Conservation (phyloP, 53 echinoderm and acorn worm species). For the Holothuria scabra region DNA sequence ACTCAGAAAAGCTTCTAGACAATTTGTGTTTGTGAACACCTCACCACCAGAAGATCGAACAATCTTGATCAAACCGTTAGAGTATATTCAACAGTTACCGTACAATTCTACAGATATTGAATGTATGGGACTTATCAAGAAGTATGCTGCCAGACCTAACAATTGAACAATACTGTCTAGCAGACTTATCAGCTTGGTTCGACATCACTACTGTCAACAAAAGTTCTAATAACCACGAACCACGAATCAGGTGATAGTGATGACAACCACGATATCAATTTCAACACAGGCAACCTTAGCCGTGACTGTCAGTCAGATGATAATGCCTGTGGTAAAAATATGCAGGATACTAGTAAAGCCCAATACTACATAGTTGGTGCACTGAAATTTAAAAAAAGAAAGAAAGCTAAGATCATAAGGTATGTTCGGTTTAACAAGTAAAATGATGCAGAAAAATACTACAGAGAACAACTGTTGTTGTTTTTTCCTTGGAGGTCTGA, state of each 20-base stretch:
- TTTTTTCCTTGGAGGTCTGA: constrained; percentile 56
- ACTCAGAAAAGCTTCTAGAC: constrained; percentile 38
- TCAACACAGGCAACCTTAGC: no score
- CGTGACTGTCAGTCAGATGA: no score
- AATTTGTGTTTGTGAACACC: constrained; percentile 53
- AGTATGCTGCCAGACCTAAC: constrained; percentile 58
- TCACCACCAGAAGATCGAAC: constrained; percentile 52
- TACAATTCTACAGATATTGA: constrained; percentile 62
- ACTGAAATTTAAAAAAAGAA: constrained; percentile 34
- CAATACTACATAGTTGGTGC: no score
- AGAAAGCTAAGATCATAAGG: constrained; percentile 49
- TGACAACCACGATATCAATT: no score
- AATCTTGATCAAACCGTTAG: constrained; percentile 41
- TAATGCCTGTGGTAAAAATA: no score
- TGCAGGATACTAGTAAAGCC: no score
- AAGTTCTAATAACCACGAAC: background rate
- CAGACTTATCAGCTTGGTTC: constrained; percentile 26
- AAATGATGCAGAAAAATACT: constrained; percentile 67
- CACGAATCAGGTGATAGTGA: background rate
- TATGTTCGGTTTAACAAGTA: constrained; percentile 57
- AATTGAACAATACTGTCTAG: constrained; percentile 19
- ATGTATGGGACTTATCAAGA: constrained; percentile 41
- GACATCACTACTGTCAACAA: background rate
- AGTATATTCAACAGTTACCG: constrained; percentile 50
- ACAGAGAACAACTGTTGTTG: constrained; percentile 60